These are phyloP conservation scores for Melitaea cinxia DNA, from an alignment of 1,140 invertebrate species.

Conservation along the genomic window DNA sequence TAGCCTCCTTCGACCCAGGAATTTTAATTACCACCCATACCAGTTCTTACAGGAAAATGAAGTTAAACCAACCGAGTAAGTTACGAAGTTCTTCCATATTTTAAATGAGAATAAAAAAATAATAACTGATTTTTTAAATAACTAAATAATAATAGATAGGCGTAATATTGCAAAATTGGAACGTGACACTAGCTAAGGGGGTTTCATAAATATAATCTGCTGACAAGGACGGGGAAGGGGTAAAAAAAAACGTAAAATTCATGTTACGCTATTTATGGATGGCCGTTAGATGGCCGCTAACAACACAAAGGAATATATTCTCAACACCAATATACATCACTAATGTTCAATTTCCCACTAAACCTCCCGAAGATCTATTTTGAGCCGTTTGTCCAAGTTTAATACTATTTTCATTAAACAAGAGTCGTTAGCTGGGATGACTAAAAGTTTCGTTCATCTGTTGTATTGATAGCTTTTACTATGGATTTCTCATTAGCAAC, in stretches of 20 bases:
- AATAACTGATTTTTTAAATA: too few species aligned
- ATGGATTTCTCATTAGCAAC: slow-evolving; percentile 11
- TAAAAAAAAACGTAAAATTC: too few species aligned
- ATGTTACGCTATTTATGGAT: too few species aligned
- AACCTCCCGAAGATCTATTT: neutral
- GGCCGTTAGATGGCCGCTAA: too few species aligned
- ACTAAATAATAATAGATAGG: neutral
- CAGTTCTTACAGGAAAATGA: slow-evolving; percentile 41
- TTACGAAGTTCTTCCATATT: slow-evolving; percentile 2
- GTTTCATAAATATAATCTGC: too few species aligned
- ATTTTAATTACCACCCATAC: slow-evolving; percentile 54
- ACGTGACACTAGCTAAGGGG: too few species aligned
- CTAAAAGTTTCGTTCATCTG: slow-evolving; percentile 15
- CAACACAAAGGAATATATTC: neutral
- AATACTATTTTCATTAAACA: slow-evolving; percentile 18
- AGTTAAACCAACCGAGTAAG: slow-evolving; percentile 59
- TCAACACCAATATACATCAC: neutral
- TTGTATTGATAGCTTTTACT: neutral
- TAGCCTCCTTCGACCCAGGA: slow-evolving; percentile 41
- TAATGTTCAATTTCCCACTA: neutral
- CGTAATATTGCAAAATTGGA: neutral
- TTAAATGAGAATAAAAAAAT: too few species aligned
- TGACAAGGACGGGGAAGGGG: too few species aligned
- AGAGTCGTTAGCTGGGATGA: slow-evolving; percentile 11
- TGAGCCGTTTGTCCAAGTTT: slow-evolving; percentile 8